Base-by-base conservation (phyloP, 1,140 invertebrate genomes). In the Drosophila littoralis region DNA sequence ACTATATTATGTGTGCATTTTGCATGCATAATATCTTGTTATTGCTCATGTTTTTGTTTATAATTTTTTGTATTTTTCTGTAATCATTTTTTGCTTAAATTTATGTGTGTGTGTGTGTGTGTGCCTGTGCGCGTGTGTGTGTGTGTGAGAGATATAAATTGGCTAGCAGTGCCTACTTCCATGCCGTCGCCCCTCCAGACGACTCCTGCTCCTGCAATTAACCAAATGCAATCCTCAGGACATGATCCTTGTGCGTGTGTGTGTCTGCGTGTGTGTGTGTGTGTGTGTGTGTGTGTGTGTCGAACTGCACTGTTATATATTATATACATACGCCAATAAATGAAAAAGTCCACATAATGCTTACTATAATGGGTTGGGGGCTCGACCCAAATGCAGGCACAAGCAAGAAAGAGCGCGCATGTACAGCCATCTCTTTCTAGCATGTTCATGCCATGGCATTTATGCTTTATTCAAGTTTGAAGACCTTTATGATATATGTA, bases 221-320 rank as follows among this genome's bases (percentile, higher is more conserved):
- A 17, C 17, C 17, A 1, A 17, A 17, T 17, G 17, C 45, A 48
- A 48, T 28, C 46, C 45, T 12, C 28, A 28, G 45, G 45, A 48
- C 17, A 15, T 48, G 13, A 8, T 45, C 42, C 42, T 48, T 13
- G 46, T 12, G 35, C 2, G 38, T 45, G 46, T 36, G 36, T 28
- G 55, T 1, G 55, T 22, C 28, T 35, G 46, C 10, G 65, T 13
- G 15, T 33, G 45, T 7, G 43, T n/a, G 35, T 35, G 54, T 8
- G 40, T 45, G 67, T 46, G 38, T 45, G 45, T 58, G 45, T 10
- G 33, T 40, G 33, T 22, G 36, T 13, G 7, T 40, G 40, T 57
- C 28, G 17, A 67, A 59, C 55, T 72, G 70, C 70, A 73, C 65
- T 74, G 65, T 61, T 61, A 74, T 74, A 61, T 60, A 68, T 54